Percentiles rank a stretch among this genome's conserved stretches.
phyloP scores from a whole-genome alignment of 2,113 vertebrate species.

The Maylandia zebra region DNA sequence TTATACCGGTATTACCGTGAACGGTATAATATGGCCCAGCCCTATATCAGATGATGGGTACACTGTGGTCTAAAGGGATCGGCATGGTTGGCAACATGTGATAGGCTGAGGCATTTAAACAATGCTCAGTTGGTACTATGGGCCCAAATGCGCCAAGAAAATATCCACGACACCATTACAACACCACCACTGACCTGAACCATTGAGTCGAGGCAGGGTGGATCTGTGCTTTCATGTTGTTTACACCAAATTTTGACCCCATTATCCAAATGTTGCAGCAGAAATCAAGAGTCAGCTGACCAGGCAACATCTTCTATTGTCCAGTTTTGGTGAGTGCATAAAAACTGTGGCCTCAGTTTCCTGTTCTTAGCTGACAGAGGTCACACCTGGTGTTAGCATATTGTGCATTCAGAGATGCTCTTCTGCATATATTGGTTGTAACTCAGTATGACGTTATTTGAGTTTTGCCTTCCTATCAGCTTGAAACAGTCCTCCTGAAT shows the following conservation, averaged over 20 bases:
- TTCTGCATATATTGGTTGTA: background rate
- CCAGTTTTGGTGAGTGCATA: background rate
- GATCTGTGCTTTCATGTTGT: background rate
- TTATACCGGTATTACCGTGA: no score
- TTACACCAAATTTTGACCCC: background rate
- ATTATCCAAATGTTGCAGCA: background rate
- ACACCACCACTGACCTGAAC: background rate
- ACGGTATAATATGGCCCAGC: no score
- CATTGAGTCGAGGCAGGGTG: background rate
- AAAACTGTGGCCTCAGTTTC: background rate
- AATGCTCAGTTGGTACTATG: background rate
- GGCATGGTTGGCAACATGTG: background rate
- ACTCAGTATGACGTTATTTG: background rate
- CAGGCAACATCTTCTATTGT: background rate
- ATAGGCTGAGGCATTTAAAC: background rate
- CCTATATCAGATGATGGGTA: background rate
- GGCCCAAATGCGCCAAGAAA: background rate
- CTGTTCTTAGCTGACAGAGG: background rate
- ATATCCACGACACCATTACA: background rate
- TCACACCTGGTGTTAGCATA: background rate
- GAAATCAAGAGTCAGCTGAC: background rate
- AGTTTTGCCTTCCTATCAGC: background rate
- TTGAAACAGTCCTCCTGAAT: background rate
- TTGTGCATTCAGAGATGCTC: background rate
- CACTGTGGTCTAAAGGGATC: background rate